Evolutionary conservation across 2,888 invertebrate species (phyloP).

Genomic region (Zaprionus obscuricornis): DNA sequence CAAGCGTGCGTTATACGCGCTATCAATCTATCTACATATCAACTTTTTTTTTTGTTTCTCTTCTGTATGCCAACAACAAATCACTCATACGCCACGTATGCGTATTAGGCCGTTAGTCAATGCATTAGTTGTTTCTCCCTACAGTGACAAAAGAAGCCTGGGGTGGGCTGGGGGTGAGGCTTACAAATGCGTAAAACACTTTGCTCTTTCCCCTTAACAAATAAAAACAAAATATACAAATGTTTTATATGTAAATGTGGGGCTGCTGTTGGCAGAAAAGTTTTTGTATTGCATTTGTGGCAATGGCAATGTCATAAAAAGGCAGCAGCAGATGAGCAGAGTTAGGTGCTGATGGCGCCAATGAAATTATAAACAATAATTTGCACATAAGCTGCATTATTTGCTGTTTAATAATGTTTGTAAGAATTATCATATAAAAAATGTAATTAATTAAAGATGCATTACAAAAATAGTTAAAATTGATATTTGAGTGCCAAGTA

Average conservation of each 20-base stretch:
- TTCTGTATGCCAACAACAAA: constrained; percentile 28
- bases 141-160: background rate
- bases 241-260: constrained; percentile 43
- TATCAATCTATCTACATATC: too few species aligned
- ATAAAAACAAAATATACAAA: constrained; percentile 44
- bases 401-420: background rate
- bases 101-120: constrained; percentile 71
- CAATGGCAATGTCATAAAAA: background rate
- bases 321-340: too few species aligned
- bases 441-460: too few species aligned
- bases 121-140: too few species aligned
- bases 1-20: too few species aligned
- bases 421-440: constrained; percentile 18
- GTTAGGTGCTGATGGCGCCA: background rate
- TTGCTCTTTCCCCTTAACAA: too few species aligned
- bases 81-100: constrained; percentile 45
- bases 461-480: too few species aligned
- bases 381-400: background rate
- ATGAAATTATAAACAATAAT: constrained; percentile 6
- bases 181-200: constrained; percentile 21
- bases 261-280: too few species aligned
- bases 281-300: too few species aligned
- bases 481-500: too few species aligned
- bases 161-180: background rate
- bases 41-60: constrained; percentile 15